Evolutionary conservation across 2,797 vertebrate species (phyloP), one percentile per base, ranked within the genome.

Genomic region (Brachymystax lenok): DNA sequence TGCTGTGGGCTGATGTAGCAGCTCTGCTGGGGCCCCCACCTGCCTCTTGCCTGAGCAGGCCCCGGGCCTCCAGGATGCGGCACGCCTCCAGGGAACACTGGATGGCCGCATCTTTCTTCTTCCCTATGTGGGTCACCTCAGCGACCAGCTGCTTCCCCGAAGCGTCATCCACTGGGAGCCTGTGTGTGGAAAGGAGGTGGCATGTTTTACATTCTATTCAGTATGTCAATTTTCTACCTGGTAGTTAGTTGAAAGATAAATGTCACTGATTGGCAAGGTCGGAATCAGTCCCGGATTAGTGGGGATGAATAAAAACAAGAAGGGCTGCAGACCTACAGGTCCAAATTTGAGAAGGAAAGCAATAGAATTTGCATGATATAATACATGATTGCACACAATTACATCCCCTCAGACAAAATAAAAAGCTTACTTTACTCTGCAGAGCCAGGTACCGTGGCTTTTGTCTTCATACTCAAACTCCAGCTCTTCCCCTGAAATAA

Each of bases 401-500:
- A 59, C 50, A 56, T 27, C 30, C 4, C n/a, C 4, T 35, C 40
- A 35, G 24, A 24, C 14, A n/a, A 14, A 17, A 59, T 51, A 50
- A 17, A 71, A 7, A 74, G 69, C 92, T 76, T 93, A 99, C 98
- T 96, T 98, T 86, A 99, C 95, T 88, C 97, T 96, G 92, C 98
- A 99, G 0, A 99, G 94, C 98, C 98, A 99, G 72, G 92, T 95
- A 72, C 97, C 96, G 2, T 96, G 96, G 24, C 93, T 96, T 87
- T 96, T 94, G 79, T 98, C 97, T 84, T 99, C 98, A 85, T 96
- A 99, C 77, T 99, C 98, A 82, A 97, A 99, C 79, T 98, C 97
- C 84, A 99, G 91, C 88, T 99, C 98, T 90, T 99, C 97, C 77
- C 98, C 98, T 99, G 76, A 14, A 81, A 35, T 74, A 5, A 33